Conservation (phyloP, 2,797 vertebrate genomes). For the Merluccius polli region DNA sequence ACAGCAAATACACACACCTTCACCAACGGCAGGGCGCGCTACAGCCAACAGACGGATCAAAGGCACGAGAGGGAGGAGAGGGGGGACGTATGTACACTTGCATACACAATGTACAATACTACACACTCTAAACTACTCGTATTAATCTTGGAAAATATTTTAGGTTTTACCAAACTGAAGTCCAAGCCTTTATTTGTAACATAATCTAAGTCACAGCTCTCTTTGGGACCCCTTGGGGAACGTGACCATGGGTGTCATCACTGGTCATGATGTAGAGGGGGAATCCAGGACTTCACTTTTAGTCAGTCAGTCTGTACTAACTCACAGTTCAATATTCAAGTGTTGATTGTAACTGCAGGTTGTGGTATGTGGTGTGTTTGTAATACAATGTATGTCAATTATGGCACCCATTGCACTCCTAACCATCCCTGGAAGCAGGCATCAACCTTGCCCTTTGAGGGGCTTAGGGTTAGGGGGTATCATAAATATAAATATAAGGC, state of each 20-base stretch:
- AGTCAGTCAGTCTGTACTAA: not conserved
- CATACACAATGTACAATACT: not conserved
- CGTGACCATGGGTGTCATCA: not conserved
- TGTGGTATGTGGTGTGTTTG: constrained; percentile 1
- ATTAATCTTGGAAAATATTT: not conserved
- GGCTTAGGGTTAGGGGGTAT: too few relatives aligned
- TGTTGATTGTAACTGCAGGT: not conserved
- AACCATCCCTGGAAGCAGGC: too few relatives aligned
- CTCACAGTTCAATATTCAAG: not conserved
- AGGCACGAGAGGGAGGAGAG: constrained; percentile 89
- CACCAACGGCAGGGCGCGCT: constrained; percentile 85
- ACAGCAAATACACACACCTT: constrained; percentile 87
- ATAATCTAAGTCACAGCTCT: not conserved
- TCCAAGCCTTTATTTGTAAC: not conserved
- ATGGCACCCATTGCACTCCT: too few relatives aligned
- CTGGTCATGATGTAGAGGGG: not conserved
- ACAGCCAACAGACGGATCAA: constrained; percentile 84
- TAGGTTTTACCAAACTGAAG: not conserved
- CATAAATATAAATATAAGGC: too few relatives aligned
- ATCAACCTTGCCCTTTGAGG: too few relatives aligned
- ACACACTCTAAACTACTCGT: not conserved
- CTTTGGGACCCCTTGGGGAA: too few relatives aligned
- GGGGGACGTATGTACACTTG: constrained; percentile 83
- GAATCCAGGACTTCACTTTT: not conserved
- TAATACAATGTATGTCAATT: too few relatives aligned